A percentile compares a stretch with the other conserved stretches of the same genome.
These are phyloP conservation scores for Chloroceryle amazona DNA, from an alignment of 2,797 vertebrate genomes.

Conservation along the genomic window DNA sequence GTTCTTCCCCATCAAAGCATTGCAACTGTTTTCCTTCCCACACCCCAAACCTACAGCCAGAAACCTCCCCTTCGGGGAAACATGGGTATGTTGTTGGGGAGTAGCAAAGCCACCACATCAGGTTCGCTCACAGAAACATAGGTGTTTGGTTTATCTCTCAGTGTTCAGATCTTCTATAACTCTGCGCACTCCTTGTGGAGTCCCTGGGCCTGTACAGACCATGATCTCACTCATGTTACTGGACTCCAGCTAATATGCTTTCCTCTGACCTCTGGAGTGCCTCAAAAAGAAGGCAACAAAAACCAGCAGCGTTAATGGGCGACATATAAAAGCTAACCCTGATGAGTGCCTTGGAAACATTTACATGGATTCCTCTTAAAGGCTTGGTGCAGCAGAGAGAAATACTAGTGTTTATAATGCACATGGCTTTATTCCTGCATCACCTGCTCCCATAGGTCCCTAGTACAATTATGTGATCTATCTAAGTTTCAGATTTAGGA, in stretches of 20 bases:
- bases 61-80: background rate
- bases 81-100: background rate
- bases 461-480: background rate
- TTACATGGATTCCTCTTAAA: background rate
- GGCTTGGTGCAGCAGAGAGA: background rate
- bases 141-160: background rate
- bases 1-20: background rate
- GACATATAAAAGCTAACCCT: background rate
- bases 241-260: background rate
- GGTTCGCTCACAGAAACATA: background rate
- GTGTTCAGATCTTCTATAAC: background rate
- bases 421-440: background rate
- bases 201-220: background rate
- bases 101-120: background rate
- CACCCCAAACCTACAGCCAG: background rate
- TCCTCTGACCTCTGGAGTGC: background rate
- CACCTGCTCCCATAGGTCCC: background rate
- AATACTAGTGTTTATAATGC: fast-evolving
- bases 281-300: background rate
- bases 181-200: background rate
- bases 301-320: background rate
- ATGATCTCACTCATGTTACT: fast-evolving
- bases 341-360: background rate
- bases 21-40: background rate
- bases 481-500: background rate